Evolutionary conservation across 2,113 vertebrate genomes (phyloP).

Genomic region (Triplophysa tibetana): DNA sequence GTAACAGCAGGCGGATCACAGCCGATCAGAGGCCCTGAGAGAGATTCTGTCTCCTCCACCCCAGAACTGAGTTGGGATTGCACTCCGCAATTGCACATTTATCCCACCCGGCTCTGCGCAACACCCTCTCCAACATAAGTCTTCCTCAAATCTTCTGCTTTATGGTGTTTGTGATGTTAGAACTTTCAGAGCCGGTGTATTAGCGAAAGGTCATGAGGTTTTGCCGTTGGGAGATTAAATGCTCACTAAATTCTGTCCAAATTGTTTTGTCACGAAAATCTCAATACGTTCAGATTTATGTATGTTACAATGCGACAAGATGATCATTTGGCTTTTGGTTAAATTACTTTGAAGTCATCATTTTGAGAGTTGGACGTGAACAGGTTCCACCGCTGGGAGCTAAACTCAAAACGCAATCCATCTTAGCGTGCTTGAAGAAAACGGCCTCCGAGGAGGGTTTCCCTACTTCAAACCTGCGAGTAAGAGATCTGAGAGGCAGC

Average conservation of each 20-base stretch:
- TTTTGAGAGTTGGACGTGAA: conserved; percentile 51
- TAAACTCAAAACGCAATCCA: neutral
- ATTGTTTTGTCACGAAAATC: too few relatives aligned
- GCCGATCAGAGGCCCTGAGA: conserved; percentile 66
- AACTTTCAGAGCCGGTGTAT: neutral
- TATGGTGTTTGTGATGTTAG: conserved; percentile 7
- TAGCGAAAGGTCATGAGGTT: neutral
- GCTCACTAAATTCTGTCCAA: neutral
- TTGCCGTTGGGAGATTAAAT: neutral
- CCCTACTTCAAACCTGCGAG: conserved; percentile 22
- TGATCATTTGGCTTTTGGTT: too few relatives aligned
- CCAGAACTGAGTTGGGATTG: conserved; percentile 62
- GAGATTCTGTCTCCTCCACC: conserved; percentile 67
- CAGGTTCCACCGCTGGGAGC: conserved; percentile 58
- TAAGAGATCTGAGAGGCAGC: conserved; percentile 42
- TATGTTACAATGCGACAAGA: too few relatives aligned
- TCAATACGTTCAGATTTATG: too few relatives aligned
- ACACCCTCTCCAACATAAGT: neutral
- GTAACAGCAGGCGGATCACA: conserved; percentile 71
- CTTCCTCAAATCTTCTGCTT: neutral
- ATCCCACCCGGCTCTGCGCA: conserved; percentile 2
- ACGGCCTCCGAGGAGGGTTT: neutral
- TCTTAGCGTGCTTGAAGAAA: conserved; percentile 24
- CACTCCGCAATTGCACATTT: conserved; percentile 47
- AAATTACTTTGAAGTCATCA: too few relatives aligned